Conservation (phyloP, 2,888 invertebrate genomes). For the Epistrophe eligans region DNA sequence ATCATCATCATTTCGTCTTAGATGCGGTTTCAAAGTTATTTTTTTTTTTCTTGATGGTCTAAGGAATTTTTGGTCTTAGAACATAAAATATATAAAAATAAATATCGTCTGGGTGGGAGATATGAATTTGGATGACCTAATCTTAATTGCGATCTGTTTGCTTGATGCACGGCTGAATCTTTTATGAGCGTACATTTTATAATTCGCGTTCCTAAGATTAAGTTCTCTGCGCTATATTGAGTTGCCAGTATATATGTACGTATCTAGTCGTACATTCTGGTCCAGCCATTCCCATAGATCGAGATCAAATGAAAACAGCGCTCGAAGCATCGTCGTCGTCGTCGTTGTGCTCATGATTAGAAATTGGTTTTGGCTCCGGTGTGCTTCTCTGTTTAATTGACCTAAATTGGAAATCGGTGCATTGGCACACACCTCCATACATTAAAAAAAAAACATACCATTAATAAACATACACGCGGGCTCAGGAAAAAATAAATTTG, state of each 20-base stretch:
- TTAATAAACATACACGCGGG: not conserved
- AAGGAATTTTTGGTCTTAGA: constrained; percentile 57
- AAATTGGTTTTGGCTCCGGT: constrained; percentile 49
- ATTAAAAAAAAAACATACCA: not conserved
- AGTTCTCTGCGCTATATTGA: not conserved
- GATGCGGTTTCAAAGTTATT: constrained; percentile 36
- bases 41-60: constrained; percentile 9
- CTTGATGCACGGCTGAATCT: constrained; percentile 59
- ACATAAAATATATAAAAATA: constrained; percentile 9
- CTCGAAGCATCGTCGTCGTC: constrained; percentile 28
- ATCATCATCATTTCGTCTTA: constrained; percentile 48
- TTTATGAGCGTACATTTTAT: constrained; percentile 52
- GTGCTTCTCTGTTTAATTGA: constrained; percentile 74
- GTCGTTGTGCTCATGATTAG: constrained; percentile 51
- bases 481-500: constrained; percentile 26
- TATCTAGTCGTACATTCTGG: not conserved
- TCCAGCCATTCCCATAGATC: constrained; percentile 27
- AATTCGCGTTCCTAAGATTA: not conserved
- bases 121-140: constrained; percentile 66
- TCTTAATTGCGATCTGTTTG: constrained; percentile 72
- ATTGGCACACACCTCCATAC: constrained; percentile 10
- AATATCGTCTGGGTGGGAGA: constrained; percentile 38
- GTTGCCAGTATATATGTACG: not conserved
- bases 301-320: constrained; percentile 41
- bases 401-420: constrained; percentile 68